phyloP scores from a whole-genome alignment of 2,113 vertebrate genomes.

The Cyanocitta stelleri region DNA sequence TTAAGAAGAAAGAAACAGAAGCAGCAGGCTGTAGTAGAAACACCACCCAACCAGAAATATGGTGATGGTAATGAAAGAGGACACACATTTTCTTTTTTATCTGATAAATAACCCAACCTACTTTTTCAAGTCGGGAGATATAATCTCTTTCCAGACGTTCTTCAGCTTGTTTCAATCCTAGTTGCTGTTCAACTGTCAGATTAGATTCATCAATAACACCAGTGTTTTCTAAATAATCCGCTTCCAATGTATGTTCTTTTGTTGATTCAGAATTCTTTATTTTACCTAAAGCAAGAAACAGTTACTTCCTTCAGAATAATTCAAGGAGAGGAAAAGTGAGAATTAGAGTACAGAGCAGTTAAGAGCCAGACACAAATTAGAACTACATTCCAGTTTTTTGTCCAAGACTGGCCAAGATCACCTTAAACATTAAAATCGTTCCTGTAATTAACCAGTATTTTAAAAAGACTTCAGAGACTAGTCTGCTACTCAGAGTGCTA shows the following conservation, averaged over 20 bases:
- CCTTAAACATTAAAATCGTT: not conserved
- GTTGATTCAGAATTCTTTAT: conserved; percentile 67
- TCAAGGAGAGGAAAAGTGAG: not conserved
- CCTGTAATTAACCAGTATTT: not conserved
- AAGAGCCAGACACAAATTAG: not conserved
- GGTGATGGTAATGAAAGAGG: not conserved
- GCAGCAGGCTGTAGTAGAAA: not conserved
- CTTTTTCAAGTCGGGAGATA: conserved; percentile 92
- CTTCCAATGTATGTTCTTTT: conserved; percentile 72
- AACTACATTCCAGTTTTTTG: not conserved
- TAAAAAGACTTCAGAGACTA: not conserved
- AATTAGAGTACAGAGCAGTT: not conserved
- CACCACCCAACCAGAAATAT: not conserved
- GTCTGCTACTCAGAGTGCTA: not conserved
- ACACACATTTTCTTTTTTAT: not conserved
- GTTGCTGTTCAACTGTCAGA: conserved; percentile 87
- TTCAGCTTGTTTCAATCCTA: conserved; percentile 96
- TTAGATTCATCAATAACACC: conserved; percentile 75
- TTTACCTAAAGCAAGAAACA: conserved; percentile 73
- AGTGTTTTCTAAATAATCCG: conserved; percentile 71
- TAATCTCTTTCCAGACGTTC: conserved; percentile 95
- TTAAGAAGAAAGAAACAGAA: not conserved
- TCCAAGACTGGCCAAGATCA: not conserved
- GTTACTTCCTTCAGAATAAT: conserved; percentile 1
- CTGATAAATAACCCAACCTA: conserved; percentile 64